phyloP scores from a whole-genome alignment of 2,797 vertebrate species.

The Micrastur ruficollis region DNA sequence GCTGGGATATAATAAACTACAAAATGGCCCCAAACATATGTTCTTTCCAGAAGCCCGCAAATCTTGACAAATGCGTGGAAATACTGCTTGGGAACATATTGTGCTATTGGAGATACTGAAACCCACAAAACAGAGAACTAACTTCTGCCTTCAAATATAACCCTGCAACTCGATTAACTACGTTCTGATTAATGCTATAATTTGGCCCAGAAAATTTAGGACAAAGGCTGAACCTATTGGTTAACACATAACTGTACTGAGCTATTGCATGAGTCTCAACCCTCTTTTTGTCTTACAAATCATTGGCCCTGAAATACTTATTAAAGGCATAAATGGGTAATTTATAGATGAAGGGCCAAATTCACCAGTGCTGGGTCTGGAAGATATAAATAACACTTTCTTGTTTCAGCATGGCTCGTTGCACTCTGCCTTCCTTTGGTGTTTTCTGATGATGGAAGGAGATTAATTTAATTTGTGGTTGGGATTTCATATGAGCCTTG shows the following conservation, averaged over 20 bases:
- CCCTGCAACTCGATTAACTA: neutral
- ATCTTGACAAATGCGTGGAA: neutral
- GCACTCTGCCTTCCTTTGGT: constrained; percentile 57
- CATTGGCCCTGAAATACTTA: constrained; percentile 54
- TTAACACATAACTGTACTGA: constrained; percentile 16
- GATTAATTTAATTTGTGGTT: constrained; percentile 63
- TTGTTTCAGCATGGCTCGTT: constrained; percentile 38
- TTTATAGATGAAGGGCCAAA: constrained; percentile 63
- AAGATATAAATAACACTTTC: constrained; percentile 57
- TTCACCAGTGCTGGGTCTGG: constrained; percentile 38
- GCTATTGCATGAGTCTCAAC: neutral
- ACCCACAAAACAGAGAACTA: neutral
- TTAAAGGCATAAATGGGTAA: constrained; percentile 48
- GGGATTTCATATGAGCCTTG: constrained; percentile 23
- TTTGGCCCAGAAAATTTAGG: constrained; percentile 26
- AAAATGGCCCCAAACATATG: neutral
- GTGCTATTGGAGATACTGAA: neutral
- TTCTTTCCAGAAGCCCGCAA: neutral
- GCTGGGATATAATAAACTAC: neutral
- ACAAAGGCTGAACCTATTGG: constrained; percentile 13
- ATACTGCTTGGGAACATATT: neutral
- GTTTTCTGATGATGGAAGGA: constrained; percentile 57
- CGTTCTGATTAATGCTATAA: constrained; percentile 2
- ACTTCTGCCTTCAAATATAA: neutral
- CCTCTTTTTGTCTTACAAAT: constrained; percentile 35